phyloP scores from a whole-genome alignment of 2,113 vertebrate genomes.

The Capreolus pygargus region DNA sequence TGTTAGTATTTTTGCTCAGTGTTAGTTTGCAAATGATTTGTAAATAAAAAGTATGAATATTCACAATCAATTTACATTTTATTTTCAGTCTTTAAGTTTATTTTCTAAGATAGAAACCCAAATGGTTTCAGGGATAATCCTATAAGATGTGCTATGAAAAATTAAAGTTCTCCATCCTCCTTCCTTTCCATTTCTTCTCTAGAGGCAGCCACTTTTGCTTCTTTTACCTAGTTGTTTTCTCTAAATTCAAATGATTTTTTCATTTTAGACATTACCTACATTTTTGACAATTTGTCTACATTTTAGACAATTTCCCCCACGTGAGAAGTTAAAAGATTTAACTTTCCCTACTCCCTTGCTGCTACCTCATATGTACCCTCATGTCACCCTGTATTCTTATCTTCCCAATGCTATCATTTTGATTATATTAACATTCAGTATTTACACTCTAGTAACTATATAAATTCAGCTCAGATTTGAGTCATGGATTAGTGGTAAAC shows the following conservation, averaged over 20 bases:
- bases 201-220: neutral
- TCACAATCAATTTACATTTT: neutral
- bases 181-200: neutral
- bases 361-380: neutral
- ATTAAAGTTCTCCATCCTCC: neutral
- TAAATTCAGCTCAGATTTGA: neutral
- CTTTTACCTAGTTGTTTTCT: neutral
- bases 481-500: neutral
- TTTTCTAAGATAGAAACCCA: constrained; percentile 4
- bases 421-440: neutral
- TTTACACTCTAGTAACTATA: neutral
- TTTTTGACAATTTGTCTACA: neutral
- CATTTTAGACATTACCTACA: neutral
- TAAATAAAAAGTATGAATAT: neutral
- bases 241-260: neutral
- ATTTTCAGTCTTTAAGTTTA: neutral
- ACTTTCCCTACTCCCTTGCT: neutral
- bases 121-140: neutral
- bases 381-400: neutral
- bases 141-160: neutral
- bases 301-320: neutral
- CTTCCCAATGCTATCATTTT: neutral
- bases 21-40: neutral
- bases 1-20: neutral
- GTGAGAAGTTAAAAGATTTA: neutral